Conservation (phyloP, 1,140 invertebrate genomes). For the Sycophila sp. region DNA sequence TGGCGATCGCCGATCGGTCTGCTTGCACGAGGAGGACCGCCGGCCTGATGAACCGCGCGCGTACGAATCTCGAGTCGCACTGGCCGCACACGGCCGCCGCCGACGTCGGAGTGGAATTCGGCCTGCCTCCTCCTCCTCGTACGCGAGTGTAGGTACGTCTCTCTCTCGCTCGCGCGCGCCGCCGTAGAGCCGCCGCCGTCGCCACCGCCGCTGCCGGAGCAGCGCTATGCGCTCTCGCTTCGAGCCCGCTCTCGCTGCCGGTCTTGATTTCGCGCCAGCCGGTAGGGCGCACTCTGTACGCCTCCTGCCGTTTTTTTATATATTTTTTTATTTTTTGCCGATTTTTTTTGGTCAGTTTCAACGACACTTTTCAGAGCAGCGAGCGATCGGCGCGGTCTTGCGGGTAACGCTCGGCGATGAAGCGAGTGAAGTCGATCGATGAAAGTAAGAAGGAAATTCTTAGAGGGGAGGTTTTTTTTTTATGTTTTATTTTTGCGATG, state of each 20-base stretch:
- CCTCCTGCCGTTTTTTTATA: not conserved
- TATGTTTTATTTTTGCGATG: too few species aligned
- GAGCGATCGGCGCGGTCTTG: too few species aligned
- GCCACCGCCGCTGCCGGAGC: not conserved
- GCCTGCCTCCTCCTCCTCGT: conserved; percentile 31
- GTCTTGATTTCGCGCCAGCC: conserved; percentile 12
- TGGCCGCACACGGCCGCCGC: conserved; percentile 6
- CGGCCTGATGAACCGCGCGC: conserved; percentile 32
- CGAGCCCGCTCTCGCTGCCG: not conserved
- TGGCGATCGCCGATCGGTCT: not conserved
- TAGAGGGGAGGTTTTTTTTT: too few species aligned
- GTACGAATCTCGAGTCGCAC: conserved; percentile 41
- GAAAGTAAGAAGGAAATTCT: too few species aligned
- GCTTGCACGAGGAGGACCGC: not conserved
- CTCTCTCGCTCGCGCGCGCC: not conserved
- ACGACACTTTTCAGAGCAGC: too few species aligned
- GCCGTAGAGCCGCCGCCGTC: not conserved
- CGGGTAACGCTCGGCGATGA: too few species aligned
- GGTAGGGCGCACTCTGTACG: not conserved
- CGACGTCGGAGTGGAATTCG: conserved; percentile 31
- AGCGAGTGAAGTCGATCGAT: too few species aligned
- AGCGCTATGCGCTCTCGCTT: not conserved
- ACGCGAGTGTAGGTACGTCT: not conserved
- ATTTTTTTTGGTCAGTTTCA: too few species aligned
- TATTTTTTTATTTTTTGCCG: too few species aligned